Evolutionary conservation across 1,140 invertebrate species (phyloP), one percentile per base, ranked within the genome.

Genomic region (Andrena cerasifolii): DNA sequence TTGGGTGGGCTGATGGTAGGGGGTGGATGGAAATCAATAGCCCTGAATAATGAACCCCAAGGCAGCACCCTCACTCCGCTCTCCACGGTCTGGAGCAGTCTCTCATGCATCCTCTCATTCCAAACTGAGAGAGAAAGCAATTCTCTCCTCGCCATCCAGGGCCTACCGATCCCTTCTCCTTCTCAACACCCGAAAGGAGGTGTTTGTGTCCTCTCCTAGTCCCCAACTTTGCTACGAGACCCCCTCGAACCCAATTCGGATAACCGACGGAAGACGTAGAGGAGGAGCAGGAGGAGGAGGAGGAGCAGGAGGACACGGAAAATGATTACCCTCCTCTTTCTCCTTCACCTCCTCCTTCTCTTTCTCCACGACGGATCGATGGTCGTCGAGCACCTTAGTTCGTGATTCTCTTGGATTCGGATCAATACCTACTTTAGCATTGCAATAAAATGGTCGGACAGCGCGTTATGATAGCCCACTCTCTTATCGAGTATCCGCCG

Each of bases 41-140:
- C 90, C 90, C 87, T 91, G 90, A 91, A 91, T 91, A 91, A 91
- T 91, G 89, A 91, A 91, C 89, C 90, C 90, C 89, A 89, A 91
- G 87, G 88, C 88, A 89, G 84, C 85, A 89, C 85, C 86, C 88
- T 88, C 85, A 63, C 79, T 79, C 81, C 83, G 68, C 79, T 80
- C 82, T 84, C 83, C 76, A 87, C 83, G 82, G 82, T 85, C 85
- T 87, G 84, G 85, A 86, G 84, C 85, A 82, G 81, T 88, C 84
- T 86, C 86, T 87, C 86, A 84, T 87, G 80, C 86, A 86, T 86
- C 86, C 85, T 84, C 83, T 88, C 85, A 67, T 83, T 82, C 86
- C 75, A 84, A 71, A 80, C 76, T 53, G 72, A 74, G 83, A 86
- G 70, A 26, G 83, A 80, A 79, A 85, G 77, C 65, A 51, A 68